Evolutionary conservation across 2,888 invertebrate species (phyloP), one percentile per base, ranked within the genome.

Genomic region (Octodonta nipae): DNA sequence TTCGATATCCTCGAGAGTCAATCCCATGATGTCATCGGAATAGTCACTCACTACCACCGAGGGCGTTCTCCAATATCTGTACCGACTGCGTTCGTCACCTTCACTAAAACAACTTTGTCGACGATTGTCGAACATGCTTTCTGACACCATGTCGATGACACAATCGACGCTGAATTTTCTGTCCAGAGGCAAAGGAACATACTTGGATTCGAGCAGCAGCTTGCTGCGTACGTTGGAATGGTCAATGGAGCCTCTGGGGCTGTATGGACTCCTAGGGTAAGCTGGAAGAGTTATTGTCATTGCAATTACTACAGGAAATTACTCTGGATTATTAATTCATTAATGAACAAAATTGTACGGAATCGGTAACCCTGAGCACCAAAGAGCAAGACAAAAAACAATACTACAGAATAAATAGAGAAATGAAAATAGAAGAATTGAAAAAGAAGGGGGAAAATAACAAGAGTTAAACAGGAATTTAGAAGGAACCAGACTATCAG

Each of bases 41-140:
- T 85, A 85, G 56, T 87, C 87, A 51, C 84, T 85, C 25, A 87
- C 83, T 3, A 87, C 84, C 27, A 87, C 85, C 33, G 85, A 85
- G 0, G 87, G 87, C 0, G 85, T 84, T 36, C 85, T 64, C 59
- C 82, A 80, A 48, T 75, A 81, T 3, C 74, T 61, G 33, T 66
- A 50, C 65, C 51, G 46, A 62, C 66, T 41, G 13, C 42, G 41
- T 35, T 61, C 60, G 20, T 60, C 70, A 52, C 42, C 66, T 44
- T 42, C 42, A 34, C 42, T 42, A 32, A 38, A 56, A 42, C 65
- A 66, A 49, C 67, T 70, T 32, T 69, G 67, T 14, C 70, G 61
- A 1, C 68, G 55, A 30, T 57, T 52, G 24, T 54, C 47, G 29
- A 37, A 39, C 12, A 36, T 30, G 11, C 10, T n/a, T 2, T 4